Base-by-base conservation (phyloP, 2,113 vertebrate species). In the Saguinus imperator region DNA sequence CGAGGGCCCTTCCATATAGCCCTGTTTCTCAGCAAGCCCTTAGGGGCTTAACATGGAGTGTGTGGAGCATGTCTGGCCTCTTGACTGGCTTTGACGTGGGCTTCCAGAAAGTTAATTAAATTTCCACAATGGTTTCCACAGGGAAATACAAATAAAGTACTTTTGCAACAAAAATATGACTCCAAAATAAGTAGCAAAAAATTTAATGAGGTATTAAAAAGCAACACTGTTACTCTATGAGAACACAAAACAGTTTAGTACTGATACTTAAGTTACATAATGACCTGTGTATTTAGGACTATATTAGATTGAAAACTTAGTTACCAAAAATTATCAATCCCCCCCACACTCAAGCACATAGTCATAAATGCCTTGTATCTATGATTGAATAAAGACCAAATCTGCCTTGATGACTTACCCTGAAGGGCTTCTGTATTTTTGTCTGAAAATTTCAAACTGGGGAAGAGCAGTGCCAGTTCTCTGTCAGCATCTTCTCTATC, bases 401-500 rank as follows among this genome's bases (percentile, higher is more conserved):
- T 98, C 99, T 98, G 98, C 98, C 98, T 99, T 89, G 98, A 97
- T 48, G 64, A 91, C 82, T 96, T 91, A 91, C 93, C 95, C 48
- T 64, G 57, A 96, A 77, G 97, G 91, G 50, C 50, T 70, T 98
- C 97, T 97, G 96, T 97, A 98, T 98, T 95, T 96, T 97, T 97
- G 40, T 97, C 96, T 80, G 97, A 95, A 64, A 94, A 97, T 97
- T 98, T 98, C 94, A 99, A 99, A 95, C 97, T 98, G 93, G 99
- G 99, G 97, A 99, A 99, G 98, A 99, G 99, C 97, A 99, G 98
- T 64, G 98, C 99, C 76, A 99, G 98, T 93, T 99, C 99, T 98
- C 98, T 98, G 97, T 98, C 91, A 96, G 99, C 99, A 8, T 98
- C 99, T 77, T 99, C 98, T 25, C 88, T 82, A 97, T 99, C 98